These are phyloP conservation scores for Porphyrio hochstetteri DNA, from an alignment of 2,113 vertebrate species.

Conservation along the genomic window DNA sequence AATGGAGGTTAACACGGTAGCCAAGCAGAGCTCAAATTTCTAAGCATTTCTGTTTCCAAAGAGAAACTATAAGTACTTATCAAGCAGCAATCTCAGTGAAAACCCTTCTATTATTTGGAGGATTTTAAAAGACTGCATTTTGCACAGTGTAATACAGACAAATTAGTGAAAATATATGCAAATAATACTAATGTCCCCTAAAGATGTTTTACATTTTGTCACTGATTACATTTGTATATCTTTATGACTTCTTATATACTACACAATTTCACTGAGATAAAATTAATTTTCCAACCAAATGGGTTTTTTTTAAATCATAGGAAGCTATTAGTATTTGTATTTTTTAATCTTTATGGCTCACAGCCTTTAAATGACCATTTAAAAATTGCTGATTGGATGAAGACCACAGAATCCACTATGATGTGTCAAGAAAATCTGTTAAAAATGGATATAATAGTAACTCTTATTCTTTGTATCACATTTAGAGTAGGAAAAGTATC, in stretches of 20 bases:
- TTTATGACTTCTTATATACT: neutral
- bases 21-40: neutral
- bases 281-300: neutral
- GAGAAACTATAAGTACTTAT: neutral
- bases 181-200: neutral
- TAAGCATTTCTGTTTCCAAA: neutral
- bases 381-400: neutral
- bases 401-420: neutral
- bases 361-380: neutral
- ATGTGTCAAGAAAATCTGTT: neutral
- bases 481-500: neutral
- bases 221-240: neutral
- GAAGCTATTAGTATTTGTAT: constrained; percentile 1
- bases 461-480: neutral
- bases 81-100: neutral
- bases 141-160: neutral
- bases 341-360: neutral
- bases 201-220: neutral
- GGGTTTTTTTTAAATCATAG: neutral
- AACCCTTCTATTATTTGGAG: neutral
- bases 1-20: neutral
- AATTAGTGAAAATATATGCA: constrained; percentile 11
- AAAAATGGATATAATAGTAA: constrained; percentile 4
- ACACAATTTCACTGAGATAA: neutral
- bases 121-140: neutral